Base-by-base conservation (phyloP, 2,113 vertebrate genomes). In the Condylura cristata region DNA sequence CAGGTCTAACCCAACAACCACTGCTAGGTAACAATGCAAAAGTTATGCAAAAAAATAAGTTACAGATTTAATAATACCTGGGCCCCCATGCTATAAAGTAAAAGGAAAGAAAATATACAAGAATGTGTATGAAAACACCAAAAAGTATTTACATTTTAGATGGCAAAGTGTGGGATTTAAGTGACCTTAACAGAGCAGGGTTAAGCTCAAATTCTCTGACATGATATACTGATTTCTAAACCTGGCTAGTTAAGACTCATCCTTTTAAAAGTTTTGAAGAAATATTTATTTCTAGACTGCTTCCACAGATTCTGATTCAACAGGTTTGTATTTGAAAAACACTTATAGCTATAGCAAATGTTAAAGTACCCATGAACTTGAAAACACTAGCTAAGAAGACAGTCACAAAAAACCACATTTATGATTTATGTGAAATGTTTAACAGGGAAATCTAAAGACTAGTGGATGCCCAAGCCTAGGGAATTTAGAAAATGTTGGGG, bases 151-250 rank as follows among this genome's bases (percentile, higher is more conserved):
- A 12, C 17, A 86, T 63, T 95, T 74, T 51, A 93, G 34, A 93
- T 70, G n/a, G 26, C 61, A 79, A 93, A 86, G 24, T 46, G 2
- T 30, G 58, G 39, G 26, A 79, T 89, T 83, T 85, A 85, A 68
- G 37, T 61, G 30, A 28, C 37, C n/a, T 56, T 6, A 71, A 18
- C 12, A 72, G 0, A 93, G 53, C 2, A 80, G 22, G 32, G 44
- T 34, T 34, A 95, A 89, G 10, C 46, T 74, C 51, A 91, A 85
- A 86, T 80, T 86, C 56, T 93, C 82, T 82, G 20, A 48, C 65
- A 5, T 79, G 26, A 93, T 24, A 70, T 1, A 71, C 48, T 56
- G 22, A 83, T 65, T 79, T 86, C 41, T 93, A 86, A 91, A 75
- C 8, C 75, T 56, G 24, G 22, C 17, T 91, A 18, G 41, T 44